These are phyloP conservation scores for Anguilla rostrata DNA, from an alignment of 2,113 vertebrate species.

Conservation along the genomic window DNA sequence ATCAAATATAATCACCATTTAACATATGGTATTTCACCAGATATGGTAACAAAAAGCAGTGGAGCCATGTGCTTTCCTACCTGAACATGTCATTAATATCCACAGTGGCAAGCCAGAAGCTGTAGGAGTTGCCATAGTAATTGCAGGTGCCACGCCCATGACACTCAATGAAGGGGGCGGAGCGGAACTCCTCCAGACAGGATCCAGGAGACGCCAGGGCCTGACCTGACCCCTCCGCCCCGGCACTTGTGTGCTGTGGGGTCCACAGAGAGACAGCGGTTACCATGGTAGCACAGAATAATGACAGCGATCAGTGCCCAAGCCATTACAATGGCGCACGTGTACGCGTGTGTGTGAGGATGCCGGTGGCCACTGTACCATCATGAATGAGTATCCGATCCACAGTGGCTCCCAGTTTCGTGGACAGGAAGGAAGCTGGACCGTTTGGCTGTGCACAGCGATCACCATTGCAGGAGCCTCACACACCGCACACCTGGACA, in stretches of 20 bases:
- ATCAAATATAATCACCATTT: background rate
- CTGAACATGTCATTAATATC: conserved; percentile 93
- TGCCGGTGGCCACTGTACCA: conserved; percentile 71
- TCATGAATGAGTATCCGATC: conserved; percentile 99
- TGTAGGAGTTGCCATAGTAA: conserved; percentile 97
- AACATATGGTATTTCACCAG: background rate
- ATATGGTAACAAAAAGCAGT: background rate
- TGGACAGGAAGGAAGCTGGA: conserved; percentile 88
- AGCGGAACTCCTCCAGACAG: conserved; percentile 94
- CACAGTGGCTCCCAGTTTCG: conserved; percentile 83
- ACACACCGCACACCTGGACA: conserved; percentile 86
- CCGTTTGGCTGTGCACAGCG: conserved; percentile 94
- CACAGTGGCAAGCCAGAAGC: conserved; percentile 96
- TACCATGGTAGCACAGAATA: too few relatives aligned
- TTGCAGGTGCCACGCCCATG: conserved; percentile 94
- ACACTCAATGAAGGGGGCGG: conserved; percentile 94
- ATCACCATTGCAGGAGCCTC: conserved; percentile 96
- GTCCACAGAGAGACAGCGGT: background rate
- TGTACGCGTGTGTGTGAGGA: background rate
- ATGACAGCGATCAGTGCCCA: too few relatives aligned
- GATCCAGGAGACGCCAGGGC: conserved; percentile 91
- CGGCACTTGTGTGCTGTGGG: conserved; percentile 85
- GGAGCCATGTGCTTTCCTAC: conserved; percentile 53
- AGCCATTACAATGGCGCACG: too few relatives aligned
- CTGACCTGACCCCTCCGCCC: conserved; percentile 88